These are phyloP conservation scores for Zaprionus ornatus DNA, from an alignment of 1,140 invertebrate genomes.

Conservation along the genomic window DNA sequence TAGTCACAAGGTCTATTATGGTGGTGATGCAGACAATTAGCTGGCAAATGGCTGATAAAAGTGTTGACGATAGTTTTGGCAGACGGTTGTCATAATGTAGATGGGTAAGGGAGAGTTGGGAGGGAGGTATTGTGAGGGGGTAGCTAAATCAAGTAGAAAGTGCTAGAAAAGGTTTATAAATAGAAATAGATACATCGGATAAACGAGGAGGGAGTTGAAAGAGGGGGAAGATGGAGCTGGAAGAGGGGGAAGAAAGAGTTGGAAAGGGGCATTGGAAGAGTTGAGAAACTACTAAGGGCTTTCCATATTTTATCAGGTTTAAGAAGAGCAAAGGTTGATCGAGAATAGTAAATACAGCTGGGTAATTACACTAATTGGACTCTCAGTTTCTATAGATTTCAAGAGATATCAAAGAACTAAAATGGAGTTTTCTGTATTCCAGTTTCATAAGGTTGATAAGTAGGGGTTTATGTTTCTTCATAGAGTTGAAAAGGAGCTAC, in stretches of 20 bases:
- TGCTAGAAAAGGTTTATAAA: neutral
- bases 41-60: neutral
- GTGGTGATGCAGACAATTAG: neutral
- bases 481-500: too few species aligned
- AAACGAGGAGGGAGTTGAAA: too few species aligned
- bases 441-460: too few species aligned
- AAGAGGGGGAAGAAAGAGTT: neutral
- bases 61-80: neutral
- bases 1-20: neutral
- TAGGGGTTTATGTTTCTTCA: too few species aligned
- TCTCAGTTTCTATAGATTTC: too few species aligned
- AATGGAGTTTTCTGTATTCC: too few species aligned
- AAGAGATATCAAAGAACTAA: too few species aligned
- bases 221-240: too few species aligned
- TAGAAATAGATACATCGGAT: neutral
- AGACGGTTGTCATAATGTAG: neutral
- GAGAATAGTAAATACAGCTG: too few species aligned
- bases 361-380: too few species aligned
- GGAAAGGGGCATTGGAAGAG: accelerated
- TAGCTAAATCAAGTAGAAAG: neutral
- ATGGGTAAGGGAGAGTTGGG: neutral
- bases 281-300: neutral
- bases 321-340: too few species aligned
- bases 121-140: neutral
- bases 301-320: too few species aligned